Percentiles rank a stretch among this genome's conserved stretches.
phyloP scores from a whole-genome alignment of 2,888 invertebrate species.

The Trichacis sp. region DNA sequence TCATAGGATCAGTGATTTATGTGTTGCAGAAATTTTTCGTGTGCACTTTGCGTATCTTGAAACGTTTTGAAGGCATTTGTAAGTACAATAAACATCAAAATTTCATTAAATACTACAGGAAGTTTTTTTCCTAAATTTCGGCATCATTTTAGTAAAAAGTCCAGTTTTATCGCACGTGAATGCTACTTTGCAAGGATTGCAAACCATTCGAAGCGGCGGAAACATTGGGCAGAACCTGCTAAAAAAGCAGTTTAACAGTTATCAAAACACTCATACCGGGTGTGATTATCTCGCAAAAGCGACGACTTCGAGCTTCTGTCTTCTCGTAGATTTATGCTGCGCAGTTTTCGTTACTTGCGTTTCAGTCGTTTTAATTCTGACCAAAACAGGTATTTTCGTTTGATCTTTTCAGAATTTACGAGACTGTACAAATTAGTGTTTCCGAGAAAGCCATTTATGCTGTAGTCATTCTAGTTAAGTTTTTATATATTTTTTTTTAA shows the following conservation, averaged over 20 bases:
- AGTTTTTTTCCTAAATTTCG: no score
- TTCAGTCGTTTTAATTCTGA: no score
- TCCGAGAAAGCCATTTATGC: no score
- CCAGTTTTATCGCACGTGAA: slow-evolving; percentile 93
- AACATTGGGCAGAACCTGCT: slow-evolving; percentile 76
- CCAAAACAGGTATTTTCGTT: no score
- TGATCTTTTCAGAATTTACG: no score
- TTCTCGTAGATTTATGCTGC: slow-evolving; percentile 25
- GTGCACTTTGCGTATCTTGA: slow-evolving; percentile 79
- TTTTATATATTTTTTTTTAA: no score
- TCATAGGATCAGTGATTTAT: slow-evolving; percentile 75
- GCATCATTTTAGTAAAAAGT: slow-evolving; percentile 75
- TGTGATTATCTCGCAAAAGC: slow-evolving; percentile 77
- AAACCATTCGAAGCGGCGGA: slow-evolving; percentile 86
- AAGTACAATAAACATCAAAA: slow-evolving; percentile 45
- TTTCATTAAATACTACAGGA: neutral
- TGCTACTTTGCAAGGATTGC: slow-evolving; percentile 85
- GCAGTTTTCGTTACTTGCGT: slow-evolving; percentile 13
- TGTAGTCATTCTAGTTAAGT: no score
- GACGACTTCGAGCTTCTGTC: slow-evolving; percentile 21
- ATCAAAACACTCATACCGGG: slow-evolving; percentile 78
- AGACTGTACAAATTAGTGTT: no score
- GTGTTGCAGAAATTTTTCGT: slow-evolving; percentile 76
- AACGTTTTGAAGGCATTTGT: slow-evolving; percentile 73
- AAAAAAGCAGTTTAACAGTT: slow-evolving; percentile 78